phyloP scores from a whole-genome alignment of 2,888 invertebrate species.

The Actias luna region DNA sequence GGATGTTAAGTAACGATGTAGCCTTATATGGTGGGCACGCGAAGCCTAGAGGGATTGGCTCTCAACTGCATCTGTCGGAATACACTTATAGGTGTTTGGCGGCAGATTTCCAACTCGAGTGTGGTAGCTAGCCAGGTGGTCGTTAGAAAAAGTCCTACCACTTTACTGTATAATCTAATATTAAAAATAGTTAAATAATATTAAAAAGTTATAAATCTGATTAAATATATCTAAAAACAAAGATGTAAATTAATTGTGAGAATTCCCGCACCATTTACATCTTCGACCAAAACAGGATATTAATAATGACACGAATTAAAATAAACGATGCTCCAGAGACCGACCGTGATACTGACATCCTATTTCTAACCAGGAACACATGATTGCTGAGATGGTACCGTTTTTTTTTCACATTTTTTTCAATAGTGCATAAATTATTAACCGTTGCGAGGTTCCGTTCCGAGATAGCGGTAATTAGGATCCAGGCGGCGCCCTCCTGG shows the following conservation, averaged over 20 bases:
- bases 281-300: constrained; percentile 21
- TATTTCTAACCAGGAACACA: constrained; percentile 61
- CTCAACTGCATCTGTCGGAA: too few species aligned
- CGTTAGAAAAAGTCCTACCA: too few species aligned
- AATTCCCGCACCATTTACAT: constrained; percentile 5
- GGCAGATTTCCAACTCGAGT: too few species aligned
- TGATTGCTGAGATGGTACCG: constrained; percentile 33
- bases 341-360: constrained; percentile 41
- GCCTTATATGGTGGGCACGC: too few species aligned
- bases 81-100: too few species aligned
- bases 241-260: background rate
- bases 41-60: too few species aligned
- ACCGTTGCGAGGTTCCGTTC: constrained; percentile 33
- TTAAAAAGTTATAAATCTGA: too few species aligned
- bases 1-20: too few species aligned
- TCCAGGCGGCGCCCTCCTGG: constrained; percentile 51
- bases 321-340: constrained; percentile 41
- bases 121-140: too few species aligned
- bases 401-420: constrained; percentile 39
- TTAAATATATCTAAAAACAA: background rate
- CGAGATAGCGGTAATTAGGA: background rate
- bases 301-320: constrained; percentile 32
- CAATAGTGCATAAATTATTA: constrained; percentile 47
- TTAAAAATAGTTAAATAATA: too few species aligned
- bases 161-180: too few species aligned